Evolutionary conservation across 2,888 invertebrate genomes (phyloP).

Genomic region (Cylindroiulus punctatus): DNA sequence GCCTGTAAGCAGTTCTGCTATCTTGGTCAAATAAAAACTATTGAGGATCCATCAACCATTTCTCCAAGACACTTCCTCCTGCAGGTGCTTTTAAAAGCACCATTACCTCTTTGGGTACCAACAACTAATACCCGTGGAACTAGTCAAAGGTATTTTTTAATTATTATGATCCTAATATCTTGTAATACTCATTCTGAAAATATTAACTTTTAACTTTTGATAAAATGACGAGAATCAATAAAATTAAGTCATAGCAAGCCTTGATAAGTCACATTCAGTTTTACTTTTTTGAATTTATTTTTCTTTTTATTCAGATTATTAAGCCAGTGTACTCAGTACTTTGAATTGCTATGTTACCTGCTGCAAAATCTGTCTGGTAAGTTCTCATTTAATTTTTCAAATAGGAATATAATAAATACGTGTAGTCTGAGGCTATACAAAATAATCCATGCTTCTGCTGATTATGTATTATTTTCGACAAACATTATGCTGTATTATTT

Average conservation of each 20-base stretch:
- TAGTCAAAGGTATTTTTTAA: slow-evolving; percentile 63
- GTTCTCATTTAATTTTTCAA: not conserved
- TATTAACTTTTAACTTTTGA: not conserved
- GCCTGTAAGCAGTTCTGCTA: slow-evolving; percentile 66
- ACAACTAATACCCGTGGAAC: slow-evolving; percentile 66
- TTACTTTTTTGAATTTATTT: not conserved
- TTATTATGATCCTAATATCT: not conserved
- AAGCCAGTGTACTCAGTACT: slow-evolving; percentile 68
- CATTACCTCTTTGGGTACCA: slow-evolving; percentile 68
- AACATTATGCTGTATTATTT: not conserved
- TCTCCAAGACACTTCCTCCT: slow-evolving; percentile 63
- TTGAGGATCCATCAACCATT: slow-evolving; percentile 39
- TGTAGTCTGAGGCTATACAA: not conserved
- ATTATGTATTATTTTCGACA: not conserved
- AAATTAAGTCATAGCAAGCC: too few relatives aligned
- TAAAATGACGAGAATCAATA: too few relatives aligned
- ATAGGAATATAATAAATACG: too few relatives aligned
- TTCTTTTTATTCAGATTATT: slow-evolving; percentile 62
- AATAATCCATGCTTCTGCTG: not conserved
- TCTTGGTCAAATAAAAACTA: slow-evolving; percentile 63
- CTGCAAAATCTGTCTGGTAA: slow-evolving; percentile 64
- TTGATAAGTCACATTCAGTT: too few relatives aligned
- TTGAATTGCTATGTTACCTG: slow-evolving; percentile 67
- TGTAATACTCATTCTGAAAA: not conserved
- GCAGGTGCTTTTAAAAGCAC: slow-evolving; percentile 66